These are phyloP conservation scores for Protula sp. DNA, from an alignment of 2,888 invertebrate genomes.

Conservation along the genomic window DNA sequence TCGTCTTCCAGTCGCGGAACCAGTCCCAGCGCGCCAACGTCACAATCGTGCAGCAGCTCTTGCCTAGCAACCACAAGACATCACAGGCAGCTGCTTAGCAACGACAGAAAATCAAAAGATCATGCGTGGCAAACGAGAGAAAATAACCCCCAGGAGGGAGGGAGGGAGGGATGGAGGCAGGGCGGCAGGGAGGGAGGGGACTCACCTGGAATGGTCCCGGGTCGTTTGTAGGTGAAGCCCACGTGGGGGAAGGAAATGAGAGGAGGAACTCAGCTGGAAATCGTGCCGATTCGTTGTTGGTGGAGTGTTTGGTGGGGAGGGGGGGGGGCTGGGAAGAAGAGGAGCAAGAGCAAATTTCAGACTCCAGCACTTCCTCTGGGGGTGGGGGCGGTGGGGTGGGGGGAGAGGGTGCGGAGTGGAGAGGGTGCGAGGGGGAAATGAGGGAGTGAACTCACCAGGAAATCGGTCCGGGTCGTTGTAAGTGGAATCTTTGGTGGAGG, in stretches of 20 bases:
- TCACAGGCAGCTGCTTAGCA: no score
- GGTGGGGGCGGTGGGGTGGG: no score
- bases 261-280: constrained; percentile 45
- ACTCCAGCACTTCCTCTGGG: constrained; percentile 40
- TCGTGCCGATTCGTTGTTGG: constrained; percentile 36
- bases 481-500: constrained; percentile 52
- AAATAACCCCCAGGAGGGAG: constrained; percentile 36
- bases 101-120: constrained; percentile 54
- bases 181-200: no score
- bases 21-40: constrained; percentile 43
- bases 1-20: constrained; percentile 45
- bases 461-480: constrained; percentile 38
- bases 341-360: constrained; percentile 43
- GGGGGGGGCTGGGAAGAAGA: constrained; percentile 54
- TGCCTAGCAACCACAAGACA: constrained; percentile 38
- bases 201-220: constrained; percentile 38
- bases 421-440: no score
- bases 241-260: constrained; percentile 52
- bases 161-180: no score
- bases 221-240: constrained; percentile 49
- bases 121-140: constrained; percentile 41
- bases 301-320: constrained; percentile 52
- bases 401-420: no score
- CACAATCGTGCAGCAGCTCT: constrained; percentile 42
- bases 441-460: constrained; percentile 45